phyloP scores from a whole-genome alignment of 1,140 invertebrate species.

The Odontomachus brunneus region DNA sequence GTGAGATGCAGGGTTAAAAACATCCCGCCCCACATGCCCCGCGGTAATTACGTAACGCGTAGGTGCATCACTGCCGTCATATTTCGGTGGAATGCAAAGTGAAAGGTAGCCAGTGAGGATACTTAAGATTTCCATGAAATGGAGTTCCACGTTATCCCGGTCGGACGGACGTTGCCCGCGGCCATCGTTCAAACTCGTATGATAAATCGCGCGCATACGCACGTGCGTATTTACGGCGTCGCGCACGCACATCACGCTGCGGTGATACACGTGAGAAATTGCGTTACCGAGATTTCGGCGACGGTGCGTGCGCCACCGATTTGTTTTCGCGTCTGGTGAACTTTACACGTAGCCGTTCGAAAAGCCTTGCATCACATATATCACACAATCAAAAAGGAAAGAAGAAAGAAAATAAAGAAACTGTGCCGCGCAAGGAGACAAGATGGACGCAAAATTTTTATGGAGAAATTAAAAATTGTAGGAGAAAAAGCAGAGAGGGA shows the following conservation, averaged over 20 bases:
- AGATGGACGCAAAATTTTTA: too few species aligned
- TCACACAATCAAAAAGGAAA: too few species aligned
- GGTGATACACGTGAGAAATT: conserved; percentile 23
- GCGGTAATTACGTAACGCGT: neutral
- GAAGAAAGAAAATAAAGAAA: too few species aligned
- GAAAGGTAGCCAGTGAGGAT: conserved; percentile 44
- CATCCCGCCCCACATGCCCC: neutral
- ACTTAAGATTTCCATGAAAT: conserved; percentile 63
- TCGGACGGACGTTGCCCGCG: conserved; percentile 31
- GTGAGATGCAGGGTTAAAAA: neutral
- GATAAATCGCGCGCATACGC: conserved; percentile 68
- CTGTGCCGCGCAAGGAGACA: too few species aligned
- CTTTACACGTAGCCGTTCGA: neutral
- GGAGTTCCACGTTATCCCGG: conserved; percentile 57
- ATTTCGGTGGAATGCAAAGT: conserved; percentile 28
- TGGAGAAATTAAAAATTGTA: too few species aligned
- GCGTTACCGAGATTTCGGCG: conserved; percentile 35
- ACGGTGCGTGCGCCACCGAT: neutral
- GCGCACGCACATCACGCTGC: conserved; percentile 14
- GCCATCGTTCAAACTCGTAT: conserved; percentile 65
- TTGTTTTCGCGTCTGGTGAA: neutral
- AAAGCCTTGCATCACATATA: too few species aligned
- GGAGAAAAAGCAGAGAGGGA: too few species aligned
- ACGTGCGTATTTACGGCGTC: conserved; percentile 33
- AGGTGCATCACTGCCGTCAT: conserved; percentile 16